Percentiles rank a stretch among this genome's conserved stretches.
Conservation (phyloP, 2,797 vertebrate species). For the Mareca strepera region DNA sequence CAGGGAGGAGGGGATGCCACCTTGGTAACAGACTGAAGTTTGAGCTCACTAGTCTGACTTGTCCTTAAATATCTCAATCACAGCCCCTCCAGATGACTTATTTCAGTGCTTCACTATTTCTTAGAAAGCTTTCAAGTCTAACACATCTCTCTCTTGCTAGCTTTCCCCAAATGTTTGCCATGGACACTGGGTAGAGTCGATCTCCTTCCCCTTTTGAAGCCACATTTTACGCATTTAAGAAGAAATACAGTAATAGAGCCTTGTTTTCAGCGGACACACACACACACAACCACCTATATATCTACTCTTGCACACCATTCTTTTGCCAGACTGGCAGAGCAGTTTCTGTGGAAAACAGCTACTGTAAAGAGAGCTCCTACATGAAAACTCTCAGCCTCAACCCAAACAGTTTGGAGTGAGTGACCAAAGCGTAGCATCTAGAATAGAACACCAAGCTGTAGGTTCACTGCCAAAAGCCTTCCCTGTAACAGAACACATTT, state of each 20-base stretch:
- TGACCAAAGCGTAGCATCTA: fast-evolving
- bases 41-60: background rate
- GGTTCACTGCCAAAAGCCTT: background rate
- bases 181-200: background rate
- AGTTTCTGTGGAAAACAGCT: background rate
- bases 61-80: background rate
- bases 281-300: fast-evolving
- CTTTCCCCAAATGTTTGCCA: background rate
- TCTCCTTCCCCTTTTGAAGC: background rate
- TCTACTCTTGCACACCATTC: background rate
- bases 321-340: background rate
- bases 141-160: background rate
- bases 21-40: background rate
- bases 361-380: background rate
- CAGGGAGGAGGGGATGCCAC: background rate
- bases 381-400: background rate
- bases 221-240: background rate
- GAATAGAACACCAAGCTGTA: background rate
- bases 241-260: background rate
- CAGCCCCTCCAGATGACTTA: background rate
- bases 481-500: background rate
- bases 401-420: background rate
- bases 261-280: background rate
- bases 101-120: background rate
- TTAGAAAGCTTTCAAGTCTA: background rate